Conservation (phyloP, 2,797 vertebrate species). For the Galaxias olidus region DNA sequence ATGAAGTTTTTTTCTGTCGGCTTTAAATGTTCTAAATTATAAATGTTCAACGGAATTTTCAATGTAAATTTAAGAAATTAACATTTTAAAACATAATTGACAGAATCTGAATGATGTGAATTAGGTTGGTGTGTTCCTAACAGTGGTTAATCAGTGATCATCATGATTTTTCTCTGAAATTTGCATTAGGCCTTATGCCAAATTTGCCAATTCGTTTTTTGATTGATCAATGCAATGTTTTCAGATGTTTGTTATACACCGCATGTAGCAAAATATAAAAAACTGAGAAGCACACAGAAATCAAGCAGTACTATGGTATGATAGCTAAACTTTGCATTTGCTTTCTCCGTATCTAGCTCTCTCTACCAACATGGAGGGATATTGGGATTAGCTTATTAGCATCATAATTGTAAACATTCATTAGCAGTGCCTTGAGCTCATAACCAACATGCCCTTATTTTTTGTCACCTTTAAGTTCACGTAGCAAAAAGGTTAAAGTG, state of each 20-base stretch:
- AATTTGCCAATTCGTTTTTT: not conserved
- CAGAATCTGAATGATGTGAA: no score
- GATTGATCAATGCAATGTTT: conserved; percentile 5
- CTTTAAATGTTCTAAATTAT: no score
- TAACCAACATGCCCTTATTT: conserved; percentile 61
- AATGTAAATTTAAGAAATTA: no score
- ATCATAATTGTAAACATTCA: conserved; percentile 78
- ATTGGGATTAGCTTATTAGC: conserved; percentile 74
- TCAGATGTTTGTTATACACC: not conserved
- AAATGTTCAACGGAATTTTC: no score
- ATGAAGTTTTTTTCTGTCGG: no score
- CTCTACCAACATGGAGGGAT: conserved; percentile 45
- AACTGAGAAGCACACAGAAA: conserved; percentile 46
- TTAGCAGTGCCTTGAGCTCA: conserved; percentile 67
- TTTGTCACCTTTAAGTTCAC: conserved; percentile 63
- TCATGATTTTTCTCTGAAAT: no score
- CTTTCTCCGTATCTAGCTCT: conserved; percentile 52
- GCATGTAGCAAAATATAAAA: conserved; percentile 17
- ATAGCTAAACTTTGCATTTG: conserved; percentile 49
- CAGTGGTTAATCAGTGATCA: no score
- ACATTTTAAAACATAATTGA: no score
- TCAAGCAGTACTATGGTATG: conserved; percentile 56
- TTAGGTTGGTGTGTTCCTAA: no score
- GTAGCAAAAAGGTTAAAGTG: conserved; percentile 47
- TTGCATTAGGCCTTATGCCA: not conserved